Percentiles rank a stretch among this genome's conserved stretches.
Evolutionary conservation across 2,888 invertebrate species (phyloP).

Genomic region (Hetaerina titia): DNA sequence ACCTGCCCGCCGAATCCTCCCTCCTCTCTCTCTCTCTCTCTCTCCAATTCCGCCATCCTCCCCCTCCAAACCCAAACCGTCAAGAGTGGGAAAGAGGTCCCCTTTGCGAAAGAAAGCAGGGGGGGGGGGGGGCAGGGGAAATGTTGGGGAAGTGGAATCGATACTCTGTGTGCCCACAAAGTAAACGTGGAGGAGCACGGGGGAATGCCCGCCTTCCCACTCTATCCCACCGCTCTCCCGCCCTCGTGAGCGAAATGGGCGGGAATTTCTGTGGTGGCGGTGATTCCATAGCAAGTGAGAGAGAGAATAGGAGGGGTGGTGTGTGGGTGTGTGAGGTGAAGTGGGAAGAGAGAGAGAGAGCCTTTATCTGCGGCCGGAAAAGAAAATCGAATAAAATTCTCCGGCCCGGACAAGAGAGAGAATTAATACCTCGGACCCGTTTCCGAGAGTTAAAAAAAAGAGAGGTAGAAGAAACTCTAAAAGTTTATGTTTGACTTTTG

Average conservation of each 20-base stretch:
- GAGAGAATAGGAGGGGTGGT: not conserved
- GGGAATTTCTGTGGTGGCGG: not conserved
- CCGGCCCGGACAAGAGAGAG: not conserved
- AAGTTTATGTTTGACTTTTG: conserved; percentile 24
- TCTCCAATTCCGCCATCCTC: fast-evolving
- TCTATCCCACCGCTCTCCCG: not conserved
- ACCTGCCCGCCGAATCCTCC: not conserved
- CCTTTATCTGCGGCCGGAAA: not conserved
- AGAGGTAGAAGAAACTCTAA: not conserved
- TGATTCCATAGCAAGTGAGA: not conserved
- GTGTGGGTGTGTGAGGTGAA: not conserved
- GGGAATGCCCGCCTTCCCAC: not conserved
- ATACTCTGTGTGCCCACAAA: conserved; percentile 5
- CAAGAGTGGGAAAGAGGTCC: too few species aligned
- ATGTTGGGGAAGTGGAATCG: not conserved
- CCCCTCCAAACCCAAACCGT: not conserved
- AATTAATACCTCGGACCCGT: conserved; percentile 2
- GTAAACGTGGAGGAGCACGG: not conserved
- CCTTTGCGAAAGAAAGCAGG: not conserved
- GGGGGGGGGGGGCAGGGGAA: not conserved
- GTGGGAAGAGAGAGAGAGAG: not conserved
- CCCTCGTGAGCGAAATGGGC: not conserved
- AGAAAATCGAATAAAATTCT: conserved; percentile 6
- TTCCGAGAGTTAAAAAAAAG: not conserved
- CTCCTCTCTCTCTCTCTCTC: not conserved